Conservation (phyloP, 1,140 invertebrate species). For the Bathynomus jamesi region DNA sequence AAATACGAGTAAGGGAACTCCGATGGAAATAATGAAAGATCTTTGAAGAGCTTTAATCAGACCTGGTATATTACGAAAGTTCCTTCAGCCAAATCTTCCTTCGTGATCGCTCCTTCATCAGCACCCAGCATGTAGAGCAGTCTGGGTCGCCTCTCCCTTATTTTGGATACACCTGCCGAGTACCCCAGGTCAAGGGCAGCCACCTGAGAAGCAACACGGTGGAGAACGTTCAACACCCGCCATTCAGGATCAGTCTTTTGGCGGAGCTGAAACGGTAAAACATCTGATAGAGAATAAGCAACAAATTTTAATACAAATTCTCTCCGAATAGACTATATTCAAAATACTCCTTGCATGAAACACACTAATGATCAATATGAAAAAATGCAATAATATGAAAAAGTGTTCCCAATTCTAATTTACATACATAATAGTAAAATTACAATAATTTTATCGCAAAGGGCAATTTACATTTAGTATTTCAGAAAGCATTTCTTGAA, state of each 20-base stretch:
- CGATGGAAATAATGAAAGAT: not conserved
- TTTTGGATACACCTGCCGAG: slow-evolving; percentile 62
- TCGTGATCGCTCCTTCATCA: slow-evolving; percentile 71
- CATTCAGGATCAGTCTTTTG: slow-evolving; percentile 46
- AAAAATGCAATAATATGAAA: no score
- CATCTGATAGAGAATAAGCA: slow-evolving; percentile 7
- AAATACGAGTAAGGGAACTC: not conserved
- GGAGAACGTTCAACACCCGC: slow-evolving; percentile 83
- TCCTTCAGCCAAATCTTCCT: slow-evolving; percentile 68
- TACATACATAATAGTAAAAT: no score
- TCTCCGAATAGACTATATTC: no score
- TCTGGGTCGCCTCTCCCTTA: slow-evolving; percentile 62
- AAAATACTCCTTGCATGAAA: no score
- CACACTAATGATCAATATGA: no score
- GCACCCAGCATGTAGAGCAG: slow-evolving; percentile 87
- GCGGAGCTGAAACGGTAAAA: slow-evolving; percentile 28
- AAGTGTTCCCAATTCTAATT: no score
- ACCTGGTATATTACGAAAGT: slow-evolving; percentile 89
- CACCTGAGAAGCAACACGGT: slow-evolving; percentile 84
- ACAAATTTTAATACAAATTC: no score
- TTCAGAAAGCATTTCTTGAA: no score
- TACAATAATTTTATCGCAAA: no score
- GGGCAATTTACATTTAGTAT: no score
- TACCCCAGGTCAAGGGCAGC: slow-evolving; percentile 95
- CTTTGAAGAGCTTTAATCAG: no score